These are phyloP conservation scores for Pogonomyrmex barbatus DNA, from an alignment of 1,140 invertebrate genomes.

Conservation along the genomic window DNA sequence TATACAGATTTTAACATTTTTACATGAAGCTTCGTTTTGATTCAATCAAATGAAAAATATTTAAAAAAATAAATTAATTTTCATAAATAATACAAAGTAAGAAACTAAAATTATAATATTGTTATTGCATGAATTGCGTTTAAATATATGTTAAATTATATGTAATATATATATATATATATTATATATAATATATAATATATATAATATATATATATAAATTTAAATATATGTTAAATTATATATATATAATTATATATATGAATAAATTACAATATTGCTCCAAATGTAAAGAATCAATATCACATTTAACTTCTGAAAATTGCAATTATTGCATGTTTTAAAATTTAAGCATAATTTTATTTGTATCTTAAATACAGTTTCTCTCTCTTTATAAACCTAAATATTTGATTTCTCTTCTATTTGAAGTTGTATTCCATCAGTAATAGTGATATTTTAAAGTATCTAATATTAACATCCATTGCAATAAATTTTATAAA, in stretches of 20 bases:
- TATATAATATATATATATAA: too few species aligned
- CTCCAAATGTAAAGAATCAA: background rate
- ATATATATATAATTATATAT: too few species aligned
- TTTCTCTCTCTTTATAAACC: background rate
- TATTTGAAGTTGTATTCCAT: background rate
- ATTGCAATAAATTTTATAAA: background rate
- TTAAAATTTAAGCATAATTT: background rate
- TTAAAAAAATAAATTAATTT: background rate
- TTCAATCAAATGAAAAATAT: background rate
- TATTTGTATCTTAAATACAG: background rate
- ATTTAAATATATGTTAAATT: too few species aligned
- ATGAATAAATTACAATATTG: too few species aligned
- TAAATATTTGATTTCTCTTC: background rate
- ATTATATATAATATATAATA: too few species aligned
- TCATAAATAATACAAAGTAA: too few species aligned
- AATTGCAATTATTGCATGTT: background rate
- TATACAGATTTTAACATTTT: background rate
- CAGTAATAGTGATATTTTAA: conserved; percentile 4
- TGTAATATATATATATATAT: too few species aligned
- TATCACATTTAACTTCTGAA: background rate
- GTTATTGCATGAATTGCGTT: too few species aligned
- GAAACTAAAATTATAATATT: too few species aligned
- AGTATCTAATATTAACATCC: background rate
- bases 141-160: too few species aligned
- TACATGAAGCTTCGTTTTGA: background rate